Base-by-base conservation (phyloP, 2,888 invertebrate genomes). In the Panzeria rudis region DNA sequence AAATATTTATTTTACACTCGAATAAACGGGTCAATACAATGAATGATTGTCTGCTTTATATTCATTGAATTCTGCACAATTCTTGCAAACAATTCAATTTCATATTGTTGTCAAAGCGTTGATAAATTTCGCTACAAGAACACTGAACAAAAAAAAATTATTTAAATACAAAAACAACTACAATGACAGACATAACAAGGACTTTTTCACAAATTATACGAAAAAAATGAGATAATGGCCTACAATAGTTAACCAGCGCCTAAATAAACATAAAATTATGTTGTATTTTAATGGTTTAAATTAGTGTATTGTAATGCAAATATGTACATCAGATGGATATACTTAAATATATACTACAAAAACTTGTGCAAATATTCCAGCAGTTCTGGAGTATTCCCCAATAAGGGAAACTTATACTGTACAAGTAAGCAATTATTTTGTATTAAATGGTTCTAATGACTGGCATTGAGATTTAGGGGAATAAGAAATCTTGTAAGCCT, bases 1-100 rank as follows among this genome's bases (percentile, higher is more conserved):
- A 88, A 88, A 88, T 88, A 87, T 88, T 88, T 87, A 77, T 84
- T 86, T 87, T 76, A 79, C 86, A 86, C 87, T 86, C 85, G 79
- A 86, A 86, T 86, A 88, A 88, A 86, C 86, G 85, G 87, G 87
- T 88, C 87, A 88, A 88, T 86, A 85, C 73, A 84, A 80, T 83
- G 69, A 82, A 78, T 68, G 72, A 83, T 79, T 78, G 77, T 41
- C 50, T 69, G 38, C 13, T 25, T 13, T 11, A 54, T 54, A 76
- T 35, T 68, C 66, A 62, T 54, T 44, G 56, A 44, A 64, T 64
- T 54, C 41, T 54, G 29, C 3, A 13, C 20, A 41, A 59, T 44
- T 73, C 29, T 54, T 15, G 41, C 64, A 54, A 75, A 75, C 75
- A 62, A 75, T 75, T 62, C 54, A 44, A 75, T 75, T 73, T 29